Percentiles rank a stretch among this genome's conserved stretches.
These are phyloP conservation scores for Microtus montanus DNA, from an alignment of 2,113 vertebrate genomes.

Conservation along the genomic window DNA sequence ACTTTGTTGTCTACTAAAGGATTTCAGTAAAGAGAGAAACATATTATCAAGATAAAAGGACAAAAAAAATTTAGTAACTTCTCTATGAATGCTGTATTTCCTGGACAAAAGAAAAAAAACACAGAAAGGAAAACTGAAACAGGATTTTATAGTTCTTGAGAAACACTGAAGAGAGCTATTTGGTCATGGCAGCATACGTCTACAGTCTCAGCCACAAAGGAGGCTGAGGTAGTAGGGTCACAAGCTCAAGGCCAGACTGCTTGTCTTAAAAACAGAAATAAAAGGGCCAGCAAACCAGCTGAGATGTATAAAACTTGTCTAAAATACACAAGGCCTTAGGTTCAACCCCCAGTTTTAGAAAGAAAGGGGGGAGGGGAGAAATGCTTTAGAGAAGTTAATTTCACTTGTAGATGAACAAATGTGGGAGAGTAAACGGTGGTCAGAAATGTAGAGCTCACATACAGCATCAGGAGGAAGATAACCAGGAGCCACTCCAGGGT, in stretches of 20 bases:
- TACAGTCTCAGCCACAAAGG: neutral
- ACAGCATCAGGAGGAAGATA: too few species aligned
- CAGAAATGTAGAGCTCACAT: neutral
- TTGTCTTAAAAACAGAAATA: neutral
- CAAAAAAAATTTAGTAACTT: neutral
- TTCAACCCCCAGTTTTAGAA: neutral
- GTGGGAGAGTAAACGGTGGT: neutral
- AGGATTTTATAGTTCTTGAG: neutral
- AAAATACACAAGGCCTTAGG: neutral
- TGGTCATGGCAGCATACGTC: too few species aligned
- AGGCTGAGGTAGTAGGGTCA: neutral
- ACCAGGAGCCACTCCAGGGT: neutral
- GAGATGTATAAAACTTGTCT: neutral
- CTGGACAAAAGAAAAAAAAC: neutral
- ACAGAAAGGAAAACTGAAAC: neutral
- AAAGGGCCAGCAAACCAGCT: neutral
- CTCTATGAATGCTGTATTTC: neutral
- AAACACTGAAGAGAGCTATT: neutral
- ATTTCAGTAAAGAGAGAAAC: conserved; percentile 20
- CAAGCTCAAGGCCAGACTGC: neutral
- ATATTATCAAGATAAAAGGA: neutral
- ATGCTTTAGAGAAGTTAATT: neutral
- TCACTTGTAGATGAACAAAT: neutral
- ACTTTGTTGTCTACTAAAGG: neutral
- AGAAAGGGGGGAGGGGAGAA: neutral